Evolutionary conservation across 2,797 vertebrate genomes (phyloP).

Genomic region (Smutsia temminckii): DNA sequence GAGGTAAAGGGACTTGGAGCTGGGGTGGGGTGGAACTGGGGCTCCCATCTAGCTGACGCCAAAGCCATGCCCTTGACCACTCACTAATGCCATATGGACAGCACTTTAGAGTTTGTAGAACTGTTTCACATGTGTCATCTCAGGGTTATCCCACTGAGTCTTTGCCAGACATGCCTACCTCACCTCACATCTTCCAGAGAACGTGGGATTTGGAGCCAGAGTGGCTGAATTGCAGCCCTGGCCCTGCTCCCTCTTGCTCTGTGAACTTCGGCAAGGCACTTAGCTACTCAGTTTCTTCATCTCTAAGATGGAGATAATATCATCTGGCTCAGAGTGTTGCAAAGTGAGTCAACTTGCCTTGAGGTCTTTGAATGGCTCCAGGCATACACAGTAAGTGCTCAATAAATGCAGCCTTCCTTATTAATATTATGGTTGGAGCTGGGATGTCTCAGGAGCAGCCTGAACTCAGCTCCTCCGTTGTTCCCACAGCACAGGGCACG

Average conservation of each 20-base stretch:
- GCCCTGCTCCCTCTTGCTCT: not conserved
- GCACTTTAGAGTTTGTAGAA: not conserved
- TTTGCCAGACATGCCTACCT: not conserved
- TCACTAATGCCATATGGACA: rapidly evolving
- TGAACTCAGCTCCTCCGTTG: constrained; percentile 11
- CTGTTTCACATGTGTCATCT: not conserved
- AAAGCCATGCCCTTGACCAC: not conserved
- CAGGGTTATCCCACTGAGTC: not conserved
- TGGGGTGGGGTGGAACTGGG: not conserved
- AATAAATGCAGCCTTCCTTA: not conserved
- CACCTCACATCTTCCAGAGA: not conserved
- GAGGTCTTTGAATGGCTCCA: not conserved
- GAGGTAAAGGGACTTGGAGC: not conserved
- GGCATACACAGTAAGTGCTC: not conserved
- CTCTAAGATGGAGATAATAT: not conserved
- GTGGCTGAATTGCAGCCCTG: not conserved
- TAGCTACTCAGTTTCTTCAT: not conserved
- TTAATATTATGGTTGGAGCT: not conserved
- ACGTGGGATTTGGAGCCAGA: not conserved
- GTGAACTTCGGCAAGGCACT: not conserved
- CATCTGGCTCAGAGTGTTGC: not conserved
- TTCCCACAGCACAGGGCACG: constrained; percentile 23
- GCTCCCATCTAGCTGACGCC: not conserved
- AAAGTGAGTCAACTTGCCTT: not conserved
- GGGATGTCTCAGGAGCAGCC: not conserved